Conservation (phyloP, 2,113 vertebrate species). For the Gallinago jamesoni region DNA sequence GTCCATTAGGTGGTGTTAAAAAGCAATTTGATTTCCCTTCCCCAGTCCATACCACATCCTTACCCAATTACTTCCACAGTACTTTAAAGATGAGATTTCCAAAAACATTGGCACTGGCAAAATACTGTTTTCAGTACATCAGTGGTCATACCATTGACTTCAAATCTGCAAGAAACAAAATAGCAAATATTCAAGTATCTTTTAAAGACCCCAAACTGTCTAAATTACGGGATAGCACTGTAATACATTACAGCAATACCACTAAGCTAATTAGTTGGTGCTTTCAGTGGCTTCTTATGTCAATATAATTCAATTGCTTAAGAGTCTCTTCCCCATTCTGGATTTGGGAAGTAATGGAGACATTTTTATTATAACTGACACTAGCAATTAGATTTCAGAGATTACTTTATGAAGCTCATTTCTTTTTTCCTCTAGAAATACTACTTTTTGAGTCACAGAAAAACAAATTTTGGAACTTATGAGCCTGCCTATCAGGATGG, state of each 20-base stretch:
- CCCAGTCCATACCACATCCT: background rate
- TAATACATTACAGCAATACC: background rate
- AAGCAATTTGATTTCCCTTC: slow-evolving; percentile 29
- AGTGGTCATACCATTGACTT: slow-evolving; percentile 6
- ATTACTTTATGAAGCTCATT: background rate
- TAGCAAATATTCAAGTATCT: background rate
- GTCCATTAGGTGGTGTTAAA: slow-evolving; percentile 30
- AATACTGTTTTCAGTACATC: slow-evolving; percentile 16
- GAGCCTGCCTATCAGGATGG: background rate
- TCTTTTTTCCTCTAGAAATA: background rate
- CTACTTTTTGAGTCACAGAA: background rate
- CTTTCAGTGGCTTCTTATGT: slow-evolving; percentile 1
- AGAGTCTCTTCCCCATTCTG: background rate
- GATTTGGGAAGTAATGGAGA: background rate
- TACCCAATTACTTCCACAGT: slow-evolving; percentile 1
- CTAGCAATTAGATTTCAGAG: slow-evolving; percentile 11
- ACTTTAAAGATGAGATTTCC: slow-evolving; percentile 20
- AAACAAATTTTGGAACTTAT: background rate
- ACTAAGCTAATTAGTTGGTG: slow-evolving; percentile 12
- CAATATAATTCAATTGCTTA: slow-evolving; percentile 33
- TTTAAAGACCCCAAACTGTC: background rate
- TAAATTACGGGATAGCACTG: background rate
- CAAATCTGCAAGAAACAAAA: slow-evolving; percentile 11
- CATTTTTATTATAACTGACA: slow-evolving; percentile 8
- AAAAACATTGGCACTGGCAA: background rate